Base-by-base conservation (phyloP, 1,140 invertebrate species). In the Psilanteris sp. region DNA sequence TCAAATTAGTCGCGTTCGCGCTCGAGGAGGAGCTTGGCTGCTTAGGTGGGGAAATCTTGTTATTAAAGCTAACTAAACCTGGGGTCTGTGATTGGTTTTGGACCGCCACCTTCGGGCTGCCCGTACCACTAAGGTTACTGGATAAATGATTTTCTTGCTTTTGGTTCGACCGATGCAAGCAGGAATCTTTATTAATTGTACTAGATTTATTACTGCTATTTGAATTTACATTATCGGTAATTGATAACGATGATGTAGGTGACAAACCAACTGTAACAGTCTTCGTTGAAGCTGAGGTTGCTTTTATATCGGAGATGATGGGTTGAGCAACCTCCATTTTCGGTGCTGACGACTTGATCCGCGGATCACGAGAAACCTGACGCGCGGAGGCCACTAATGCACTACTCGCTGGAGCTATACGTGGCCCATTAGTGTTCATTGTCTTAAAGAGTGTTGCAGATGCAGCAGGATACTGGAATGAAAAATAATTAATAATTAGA, bases 361-460 rank as follows among this genome's bases (percentile, higher is more conserved):
- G 89, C 6, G 92, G 92, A 88, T 93, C 92, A 6, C 92, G 86
- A 1, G 87, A 87, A 3, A 85, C 55, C 11, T 83, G 87, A 4
- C 88, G 88, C 6, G 89, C 89, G 0, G 90, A 87, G 7, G 87
- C 90, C 1, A 92, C 83, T 29, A 92, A 83, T 9, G 91, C 89
- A 13, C 90, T 90, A 83, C 91, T 93, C 4, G 92, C 92, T 14
- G 93, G 93, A 39, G 92, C 89, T 54, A 93, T 93, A 68, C 91
- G 90, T 1, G 90, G 85, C 15, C 89, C 88, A 27, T 68, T 83
- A 4, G 76, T 61, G 13, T 71, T 79, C 4, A 77, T 78, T 5
- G 82, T 81, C 54, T 88, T 88, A 22, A 87, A 59, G 10, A 87
- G 70, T 0, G 82, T 81, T 2, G 84, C 81, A 1, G 84, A 59